These are phyloP conservation scores for Mellivora capensis DNA, from an alignment of 2,113 vertebrate genomes.

Conservation along the genomic window DNA sequence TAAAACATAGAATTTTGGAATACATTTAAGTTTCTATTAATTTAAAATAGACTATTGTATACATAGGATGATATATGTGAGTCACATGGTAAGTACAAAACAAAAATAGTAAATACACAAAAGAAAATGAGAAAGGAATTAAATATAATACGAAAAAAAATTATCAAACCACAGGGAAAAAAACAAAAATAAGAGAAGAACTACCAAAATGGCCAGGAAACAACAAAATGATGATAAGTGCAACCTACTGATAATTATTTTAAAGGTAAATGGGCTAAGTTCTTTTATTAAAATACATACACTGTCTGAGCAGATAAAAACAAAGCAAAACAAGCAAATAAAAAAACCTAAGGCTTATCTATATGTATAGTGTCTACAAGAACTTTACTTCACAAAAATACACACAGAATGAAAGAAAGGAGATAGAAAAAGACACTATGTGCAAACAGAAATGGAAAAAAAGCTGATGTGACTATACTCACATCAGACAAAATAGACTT, in stretches of 20 bases:
- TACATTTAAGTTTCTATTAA: background rate
- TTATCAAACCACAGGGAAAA: background rate
- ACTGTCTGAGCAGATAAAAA: background rate
- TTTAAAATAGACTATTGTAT: background rate
- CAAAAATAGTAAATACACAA: background rate
- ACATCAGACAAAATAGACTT: background rate
- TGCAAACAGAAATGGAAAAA: background rate
- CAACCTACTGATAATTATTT: background rate
- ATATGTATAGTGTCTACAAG: background rate
- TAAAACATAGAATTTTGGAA: background rate
- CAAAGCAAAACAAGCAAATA: background rate
- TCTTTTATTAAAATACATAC: background rate
- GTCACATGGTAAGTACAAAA: background rate
- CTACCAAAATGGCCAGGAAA: background rate
- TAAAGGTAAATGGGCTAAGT: background rate
- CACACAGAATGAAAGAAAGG: background rate
- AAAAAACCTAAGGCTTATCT: background rate
- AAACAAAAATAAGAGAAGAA: background rate
- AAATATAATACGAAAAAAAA: background rate
- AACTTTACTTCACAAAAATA: background rate
- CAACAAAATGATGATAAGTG: background rate
- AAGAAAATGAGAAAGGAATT: background rate
- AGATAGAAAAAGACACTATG: background rate
- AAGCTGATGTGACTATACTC: background rate
- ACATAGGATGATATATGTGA: background rate